These are phyloP conservation scores for Cebuella pygmaea DNA, from an alignment of 2,797 vertebrate genomes.

Conservation along the genomic window DNA sequence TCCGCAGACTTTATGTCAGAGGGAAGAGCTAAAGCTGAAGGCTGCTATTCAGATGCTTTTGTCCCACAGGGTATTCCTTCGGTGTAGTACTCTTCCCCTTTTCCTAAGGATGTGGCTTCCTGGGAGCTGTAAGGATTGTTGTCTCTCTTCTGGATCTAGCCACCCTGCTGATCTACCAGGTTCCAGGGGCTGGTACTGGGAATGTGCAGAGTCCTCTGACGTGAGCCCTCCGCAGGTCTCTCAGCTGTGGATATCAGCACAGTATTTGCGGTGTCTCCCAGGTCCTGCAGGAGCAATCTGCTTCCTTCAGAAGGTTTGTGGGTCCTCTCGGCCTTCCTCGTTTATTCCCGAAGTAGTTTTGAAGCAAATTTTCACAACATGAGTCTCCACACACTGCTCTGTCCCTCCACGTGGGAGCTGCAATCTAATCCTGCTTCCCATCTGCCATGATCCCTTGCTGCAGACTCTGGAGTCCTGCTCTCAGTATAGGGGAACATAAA, in stretches of 20 bases:
- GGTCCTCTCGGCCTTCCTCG: neutral
- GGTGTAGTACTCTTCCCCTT: neutral
- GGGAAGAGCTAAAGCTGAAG: neutral
- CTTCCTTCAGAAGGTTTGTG: neutral
- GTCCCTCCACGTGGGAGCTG: neutral
- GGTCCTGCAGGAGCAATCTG: too few relatives aligned
- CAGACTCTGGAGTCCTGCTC: neutral
- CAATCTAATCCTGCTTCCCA: neutral
- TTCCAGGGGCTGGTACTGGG: neutral
- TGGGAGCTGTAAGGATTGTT: neutral
- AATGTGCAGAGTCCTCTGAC: neutral
- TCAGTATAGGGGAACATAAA: neutral
- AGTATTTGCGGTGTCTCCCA: neutral
- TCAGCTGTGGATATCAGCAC: neutral
- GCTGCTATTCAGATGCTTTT: neutral
- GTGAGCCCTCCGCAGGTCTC: neutral
- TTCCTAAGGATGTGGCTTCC: neutral
- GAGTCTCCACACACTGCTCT: neutral
- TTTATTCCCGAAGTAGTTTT: neutral
- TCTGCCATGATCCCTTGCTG: neutral
- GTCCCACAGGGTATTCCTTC: neutral
- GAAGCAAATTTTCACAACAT: neutral
- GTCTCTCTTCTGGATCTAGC: neutral
- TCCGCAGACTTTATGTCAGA: neutral
- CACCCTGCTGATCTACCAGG: neutral